Conservation (phyloP, 2,797 vertebrate genomes). For the Pagetopsis macropterus region DNA sequence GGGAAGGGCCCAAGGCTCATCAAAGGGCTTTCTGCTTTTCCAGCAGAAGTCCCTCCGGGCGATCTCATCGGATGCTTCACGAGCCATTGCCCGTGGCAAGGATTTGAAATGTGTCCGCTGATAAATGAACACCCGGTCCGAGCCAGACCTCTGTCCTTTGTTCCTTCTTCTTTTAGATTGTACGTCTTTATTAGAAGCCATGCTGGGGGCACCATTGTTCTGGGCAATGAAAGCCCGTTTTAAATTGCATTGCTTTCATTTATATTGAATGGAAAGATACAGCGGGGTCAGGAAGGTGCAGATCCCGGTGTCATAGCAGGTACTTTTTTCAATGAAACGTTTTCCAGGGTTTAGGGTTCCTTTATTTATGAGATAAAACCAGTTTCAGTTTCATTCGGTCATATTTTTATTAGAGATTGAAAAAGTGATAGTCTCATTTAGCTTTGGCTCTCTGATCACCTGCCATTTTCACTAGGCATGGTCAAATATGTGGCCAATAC, state of each 20-base stretch:
- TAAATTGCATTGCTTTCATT: constrained; percentile 54
- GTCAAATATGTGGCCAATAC: background rate
- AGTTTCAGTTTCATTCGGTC: constrained; percentile 4
- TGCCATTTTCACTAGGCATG: background rate
- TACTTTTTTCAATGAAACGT: constrained; percentile 7
- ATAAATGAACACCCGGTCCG: constrained; percentile 74
- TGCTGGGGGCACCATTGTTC: constrained; percentile 46
- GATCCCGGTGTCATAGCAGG: constrained; percentile 4
- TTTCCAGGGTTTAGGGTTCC: constrained; percentile 8
- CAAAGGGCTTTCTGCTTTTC: constrained; percentile 66
- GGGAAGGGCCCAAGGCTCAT: constrained; percentile 64
- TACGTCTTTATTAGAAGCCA: constrained; percentile 71
- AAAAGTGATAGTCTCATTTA: constrained; percentile 5
- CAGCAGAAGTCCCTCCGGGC: constrained; percentile 61
- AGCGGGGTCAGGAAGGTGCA: constrained; percentile 26
- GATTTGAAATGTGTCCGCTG: constrained; percentile 75
- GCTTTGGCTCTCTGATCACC: background rate
- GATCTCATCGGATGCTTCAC: constrained; percentile 56
- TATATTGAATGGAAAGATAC: constrained; percentile 47
- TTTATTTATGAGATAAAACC: constrained; percentile 30
- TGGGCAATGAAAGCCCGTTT: constrained; percentile 51
- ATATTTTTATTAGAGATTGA: constrained; percentile 9
- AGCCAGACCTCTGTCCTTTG: constrained; percentile 60
- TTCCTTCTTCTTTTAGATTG: constrained; percentile 56
- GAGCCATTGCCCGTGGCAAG: constrained; percentile 66